Evolutionary conservation across 2,888 invertebrate genomes (phyloP).

Genomic region (Orthosia cruda): DNA sequence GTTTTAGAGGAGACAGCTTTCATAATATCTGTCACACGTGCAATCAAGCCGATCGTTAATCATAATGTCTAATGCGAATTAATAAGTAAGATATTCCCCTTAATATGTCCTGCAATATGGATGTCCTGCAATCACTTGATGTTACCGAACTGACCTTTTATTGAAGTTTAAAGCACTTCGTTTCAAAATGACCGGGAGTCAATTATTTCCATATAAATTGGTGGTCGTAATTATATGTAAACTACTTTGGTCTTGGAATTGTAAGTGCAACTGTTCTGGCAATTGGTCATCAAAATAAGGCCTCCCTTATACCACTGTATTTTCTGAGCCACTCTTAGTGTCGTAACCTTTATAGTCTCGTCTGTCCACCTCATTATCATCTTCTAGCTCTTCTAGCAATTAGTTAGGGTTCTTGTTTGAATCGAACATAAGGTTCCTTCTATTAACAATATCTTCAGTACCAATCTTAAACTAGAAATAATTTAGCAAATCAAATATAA

Average conservation of each 20-base stretch:
- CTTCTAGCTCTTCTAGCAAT: background rate
- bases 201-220: conserved; percentile 44
- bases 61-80: conserved; percentile 49
- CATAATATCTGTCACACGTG: conserved; percentile 65
- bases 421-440: too few species aligned
- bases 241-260: conserved; percentile 7
- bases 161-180: conserved; percentile 15
- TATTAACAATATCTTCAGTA: too few species aligned
- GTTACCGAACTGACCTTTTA: conserved; percentile 42
- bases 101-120: conserved; percentile 45
- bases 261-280: background rate
- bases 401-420: too few species aligned
- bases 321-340: background rate
- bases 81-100: conserved; percentile 52
- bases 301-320: background rate
- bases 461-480: too few species aligned
- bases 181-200: conserved; percentile 23
- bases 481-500: background rate
- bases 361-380: background rate
- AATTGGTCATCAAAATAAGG: background rate
- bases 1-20: conserved; percentile 67
- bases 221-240: conserved; percentile 14
- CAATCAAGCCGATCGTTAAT: conserved; percentile 60
- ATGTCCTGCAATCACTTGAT: conserved; percentile 47
- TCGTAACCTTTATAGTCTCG: too few species aligned